Evolutionary conservation across 2,888 invertebrate genomes (phyloP), one percentile per base, ranked within the genome.

Genomic region (Alviniconcha strummeri): DNA sequence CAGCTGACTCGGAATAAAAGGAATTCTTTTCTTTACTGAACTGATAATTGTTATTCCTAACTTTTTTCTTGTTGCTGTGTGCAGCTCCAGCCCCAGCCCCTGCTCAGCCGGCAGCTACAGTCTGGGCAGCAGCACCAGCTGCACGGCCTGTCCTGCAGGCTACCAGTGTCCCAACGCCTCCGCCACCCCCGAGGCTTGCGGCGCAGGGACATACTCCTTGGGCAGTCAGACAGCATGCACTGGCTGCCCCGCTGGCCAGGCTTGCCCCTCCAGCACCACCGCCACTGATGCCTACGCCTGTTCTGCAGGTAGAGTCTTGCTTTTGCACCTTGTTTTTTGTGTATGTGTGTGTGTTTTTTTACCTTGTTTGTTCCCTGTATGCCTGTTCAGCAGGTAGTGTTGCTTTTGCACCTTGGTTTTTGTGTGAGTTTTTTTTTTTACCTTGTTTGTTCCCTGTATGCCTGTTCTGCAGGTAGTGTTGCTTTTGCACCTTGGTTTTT

Each of bases 211-310:
- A 0, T 92, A 89, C 82, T 89, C 92, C n/a, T 79, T 69, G 0
- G 91, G 88, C 6, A 88, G 90, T 36, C 86, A 86, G 71, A 87
- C 86, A 7, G 54, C 82, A 6, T 91, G 91, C 81, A 87, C 87
- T 15, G 80, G 71, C 0, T 93, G 93, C 88, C 87, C 88, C 7
- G 87, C 91, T 7, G 92, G 93, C 4, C 85, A 88, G n/a, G 88
- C 90, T 19, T 93, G 93, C 86, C 90, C 92, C 6, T 87, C 89
- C n/a, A 91, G 90, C 4, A 90, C 90, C 19, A 86, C 87, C 9
- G 86, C 85, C 3, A 64, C 88, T 3, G 85, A 85, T 36, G 83
- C 81, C 69, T 89, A 89, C 74, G 56, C 85, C 8, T 92, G 92
- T 84, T 86, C 88, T 15, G 67, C 87, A 86, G 91, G 91, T 91